phyloP scores from a whole-genome alignment of 2,888 invertebrate genomes.

The Eupithecia abbreviata region DNA sequence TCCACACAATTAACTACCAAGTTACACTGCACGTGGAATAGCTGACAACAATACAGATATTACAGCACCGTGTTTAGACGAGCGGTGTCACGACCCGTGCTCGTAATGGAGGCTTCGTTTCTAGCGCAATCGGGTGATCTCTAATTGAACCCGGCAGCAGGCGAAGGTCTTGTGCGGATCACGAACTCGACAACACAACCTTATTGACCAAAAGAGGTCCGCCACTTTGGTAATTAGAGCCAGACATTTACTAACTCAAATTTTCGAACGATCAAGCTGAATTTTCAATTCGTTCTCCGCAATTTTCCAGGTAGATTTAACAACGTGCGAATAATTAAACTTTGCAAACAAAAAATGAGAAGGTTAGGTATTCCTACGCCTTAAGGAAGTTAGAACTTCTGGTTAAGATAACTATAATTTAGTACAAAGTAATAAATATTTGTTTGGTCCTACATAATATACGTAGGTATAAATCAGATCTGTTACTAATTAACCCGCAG shows the following conservation, averaged over 20 bases:
- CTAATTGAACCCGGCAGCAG: slow-evolving; percentile 70
- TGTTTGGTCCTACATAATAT: neutral
- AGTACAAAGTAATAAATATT: neutral
- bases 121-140: slow-evolving; percentile 68
- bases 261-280: slow-evolving; percentile 10
- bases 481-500: neutral
- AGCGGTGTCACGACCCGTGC: slow-evolving; percentile 69
- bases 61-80: slow-evolving; percentile 67
- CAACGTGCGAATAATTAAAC: neutral
- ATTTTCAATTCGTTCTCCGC: slow-evolving; percentile 18
- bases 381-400: neutral
- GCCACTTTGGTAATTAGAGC: slow-evolving; percentile 40
- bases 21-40: slow-evolving; percentile 66
- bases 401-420: neutral
- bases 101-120: slow-evolving; percentile 63
- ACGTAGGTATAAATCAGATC: neutral
- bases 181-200: slow-evolving; percentile 48
- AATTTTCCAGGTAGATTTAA: neutral
- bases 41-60: slow-evolving; percentile 65
- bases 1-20: slow-evolving; percentile 35
- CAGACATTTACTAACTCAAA: neutral
- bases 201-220: slow-evolving; percentile 50
- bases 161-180: slow-evolving; percentile 63
- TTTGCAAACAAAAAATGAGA: neutral
- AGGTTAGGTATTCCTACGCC: neutral